These are phyloP conservation scores for Leguminivora glycinivorella DNA, from an alignment of 1,140 invertebrate species.

Conservation along the genomic window DNA sequence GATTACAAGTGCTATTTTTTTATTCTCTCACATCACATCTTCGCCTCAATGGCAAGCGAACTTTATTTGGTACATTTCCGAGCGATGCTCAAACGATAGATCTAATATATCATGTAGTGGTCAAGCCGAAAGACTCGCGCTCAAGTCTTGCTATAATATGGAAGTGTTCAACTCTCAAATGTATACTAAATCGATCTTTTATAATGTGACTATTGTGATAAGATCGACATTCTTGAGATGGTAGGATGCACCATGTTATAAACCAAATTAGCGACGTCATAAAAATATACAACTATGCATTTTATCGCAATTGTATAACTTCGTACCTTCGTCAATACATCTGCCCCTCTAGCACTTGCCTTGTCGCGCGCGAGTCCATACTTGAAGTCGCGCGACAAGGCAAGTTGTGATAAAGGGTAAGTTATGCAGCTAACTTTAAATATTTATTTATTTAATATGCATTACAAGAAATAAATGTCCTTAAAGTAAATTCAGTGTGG, in stretches of 20 bases:
- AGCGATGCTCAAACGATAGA: too few relatives aligned
- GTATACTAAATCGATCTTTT: neutral
- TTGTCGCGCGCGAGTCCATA: too few relatives aligned
- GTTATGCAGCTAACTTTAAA: constrained; percentile 14
- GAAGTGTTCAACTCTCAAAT: neutral
- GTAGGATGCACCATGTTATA: neutral
- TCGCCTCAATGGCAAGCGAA: too few relatives aligned
- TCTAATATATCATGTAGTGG: too few relatives aligned
- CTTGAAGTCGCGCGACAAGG: too few relatives aligned
- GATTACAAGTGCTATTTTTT: too few relatives aligned
- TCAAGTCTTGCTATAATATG: neutral
- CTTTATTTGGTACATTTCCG: too few relatives aligned
- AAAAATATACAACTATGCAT: neutral
- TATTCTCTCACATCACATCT: too few relatives aligned
- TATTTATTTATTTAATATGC: constrained; percentile 18
- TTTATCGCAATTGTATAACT: neutral
- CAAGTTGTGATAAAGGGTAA: too few relatives aligned
- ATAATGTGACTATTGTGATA: neutral
- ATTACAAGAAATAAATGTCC: neutral
- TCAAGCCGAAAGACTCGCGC: neutral
- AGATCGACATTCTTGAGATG: neutral
- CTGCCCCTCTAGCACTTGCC: too few relatives aligned
- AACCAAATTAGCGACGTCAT: neutral
- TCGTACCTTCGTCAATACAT: neutral
- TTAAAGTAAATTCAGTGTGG: constrained; percentile 27